A percentile compares a stretch with the other conserved stretches of the same genome.
Conservation (phyloP, 2,797 vertebrate species). For the Odontamblyopus rebecca region DNA sequence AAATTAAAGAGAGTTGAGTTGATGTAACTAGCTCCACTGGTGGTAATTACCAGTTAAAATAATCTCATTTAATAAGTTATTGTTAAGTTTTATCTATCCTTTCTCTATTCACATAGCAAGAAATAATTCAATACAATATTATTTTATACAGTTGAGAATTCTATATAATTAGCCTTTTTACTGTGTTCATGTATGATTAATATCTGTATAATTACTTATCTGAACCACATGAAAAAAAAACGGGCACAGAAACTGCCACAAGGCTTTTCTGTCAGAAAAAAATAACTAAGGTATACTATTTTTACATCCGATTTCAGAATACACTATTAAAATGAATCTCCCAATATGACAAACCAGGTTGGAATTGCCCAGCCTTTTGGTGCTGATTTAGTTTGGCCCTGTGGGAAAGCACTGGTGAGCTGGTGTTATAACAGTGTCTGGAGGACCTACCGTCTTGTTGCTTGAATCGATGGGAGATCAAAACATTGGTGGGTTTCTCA, state of each 20-base stretch:
- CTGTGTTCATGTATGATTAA: neutral
- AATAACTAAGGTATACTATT: no score
- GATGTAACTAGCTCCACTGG: no score
- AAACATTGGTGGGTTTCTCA: slow-evolving; percentile 91
- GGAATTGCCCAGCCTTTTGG: neutral
- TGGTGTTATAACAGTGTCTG: slow-evolving; percentile 1
- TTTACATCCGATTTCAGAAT: no score
- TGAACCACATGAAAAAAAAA: neutral
- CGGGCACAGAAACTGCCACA: no score
- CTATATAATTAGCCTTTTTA: no score
- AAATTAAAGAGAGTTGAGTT: no score
- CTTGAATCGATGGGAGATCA: slow-evolving; percentile 93
- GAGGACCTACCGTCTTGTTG: slow-evolving; percentile 88
- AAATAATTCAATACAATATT: neutral
- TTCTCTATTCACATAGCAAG: neutral
- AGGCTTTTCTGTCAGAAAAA: neutral
- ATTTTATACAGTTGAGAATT: neutral
- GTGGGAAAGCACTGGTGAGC: neutral
- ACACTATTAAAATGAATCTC: neutral
- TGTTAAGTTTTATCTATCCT: neutral
- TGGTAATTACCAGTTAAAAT: no score
- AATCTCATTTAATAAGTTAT: neutral
- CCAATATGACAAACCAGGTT: neutral
- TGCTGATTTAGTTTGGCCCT: neutral
- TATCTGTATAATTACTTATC: neutral